phyloP scores from a whole-genome alignment of 2,113 vertebrate genomes.

The Climacteris rufus region DNA sequence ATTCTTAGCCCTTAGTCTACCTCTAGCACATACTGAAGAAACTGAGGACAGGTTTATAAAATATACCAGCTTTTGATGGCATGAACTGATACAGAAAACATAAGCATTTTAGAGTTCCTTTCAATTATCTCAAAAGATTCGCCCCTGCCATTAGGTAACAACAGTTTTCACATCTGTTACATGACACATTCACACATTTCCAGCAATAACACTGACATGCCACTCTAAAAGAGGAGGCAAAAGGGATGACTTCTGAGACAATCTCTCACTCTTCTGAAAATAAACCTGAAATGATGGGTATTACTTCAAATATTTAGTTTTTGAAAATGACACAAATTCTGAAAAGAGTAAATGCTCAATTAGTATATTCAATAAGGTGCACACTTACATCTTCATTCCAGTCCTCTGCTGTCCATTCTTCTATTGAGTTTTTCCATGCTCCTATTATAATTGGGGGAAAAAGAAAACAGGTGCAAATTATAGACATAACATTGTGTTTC shows the following conservation, averaged over 20 bases:
- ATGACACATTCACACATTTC: background rate
- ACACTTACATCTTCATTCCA: conserved; percentile 96
- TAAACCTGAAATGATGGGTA: background rate
- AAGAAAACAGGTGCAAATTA: background rate
- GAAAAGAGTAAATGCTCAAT: background rate
- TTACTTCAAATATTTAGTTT: background rate
- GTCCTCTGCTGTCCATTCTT: conserved; percentile 94
- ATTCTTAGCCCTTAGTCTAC: background rate
- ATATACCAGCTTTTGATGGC: background rate
- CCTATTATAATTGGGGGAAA: conserved; percentile 63
- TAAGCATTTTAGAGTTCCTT: background rate
- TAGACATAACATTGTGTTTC: background rate
- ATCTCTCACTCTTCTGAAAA: background rate
- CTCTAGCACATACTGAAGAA: background rate
- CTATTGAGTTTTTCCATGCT: conserved; percentile 86
- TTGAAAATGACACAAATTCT: background rate
- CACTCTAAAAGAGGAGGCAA: background rate
- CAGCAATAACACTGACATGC: background rate
- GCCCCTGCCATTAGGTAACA: background rate
- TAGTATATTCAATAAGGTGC: background rate
- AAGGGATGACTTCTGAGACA: background rate
- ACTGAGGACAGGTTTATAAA: background rate
- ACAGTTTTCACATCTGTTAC: background rate
- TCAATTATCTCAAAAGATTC: background rate
- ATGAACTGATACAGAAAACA: background rate